Percentiles rank a stretch among this genome's conserved stretches.
These are phyloP conservation scores for Ligdia adustata DNA, from an alignment of 2,888 invertebrate genomes.

Conservation along the genomic window DNA sequence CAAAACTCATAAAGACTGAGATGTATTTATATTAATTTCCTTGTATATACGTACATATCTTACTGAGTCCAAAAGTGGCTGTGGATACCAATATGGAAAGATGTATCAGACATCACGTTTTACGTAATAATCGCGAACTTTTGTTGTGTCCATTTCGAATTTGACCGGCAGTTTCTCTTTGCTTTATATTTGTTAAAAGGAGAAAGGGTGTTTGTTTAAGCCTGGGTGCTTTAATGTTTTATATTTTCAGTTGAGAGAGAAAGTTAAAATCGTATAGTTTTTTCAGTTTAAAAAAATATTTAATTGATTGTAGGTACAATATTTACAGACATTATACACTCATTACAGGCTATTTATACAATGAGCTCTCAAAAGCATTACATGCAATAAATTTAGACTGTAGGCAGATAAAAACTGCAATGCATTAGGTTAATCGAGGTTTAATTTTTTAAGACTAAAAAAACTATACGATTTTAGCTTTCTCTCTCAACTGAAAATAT, in stretches of 20 bases:
- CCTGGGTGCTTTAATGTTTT: constrained; percentile 19
- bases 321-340: no score
- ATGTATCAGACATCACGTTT: constrained; percentile 25
- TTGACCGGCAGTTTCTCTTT: constrained; percentile 41
- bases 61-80: neutral
- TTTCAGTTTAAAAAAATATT: no score
- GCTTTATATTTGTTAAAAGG: constrained; percentile 30
- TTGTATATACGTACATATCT: no score
- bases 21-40: constrained; percentile 5
- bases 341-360: no score
- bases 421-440: no score
- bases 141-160: constrained; percentile 33
- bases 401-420: no score
- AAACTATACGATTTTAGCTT: no score
- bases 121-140: constrained; percentile 35
- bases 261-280: no score
- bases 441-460: no score
- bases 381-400: no score
- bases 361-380: no score
- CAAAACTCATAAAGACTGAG: constrained; percentile 33
- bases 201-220: constrained; percentile 29
- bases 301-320: no score
- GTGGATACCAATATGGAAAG: constrained; percentile 17
- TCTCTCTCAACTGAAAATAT: constrained; percentile 14
- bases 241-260: constrained; percentile 14